phyloP scores from a whole-genome alignment of 2,888 invertebrate species.

The Perdita meconis region DNA sequence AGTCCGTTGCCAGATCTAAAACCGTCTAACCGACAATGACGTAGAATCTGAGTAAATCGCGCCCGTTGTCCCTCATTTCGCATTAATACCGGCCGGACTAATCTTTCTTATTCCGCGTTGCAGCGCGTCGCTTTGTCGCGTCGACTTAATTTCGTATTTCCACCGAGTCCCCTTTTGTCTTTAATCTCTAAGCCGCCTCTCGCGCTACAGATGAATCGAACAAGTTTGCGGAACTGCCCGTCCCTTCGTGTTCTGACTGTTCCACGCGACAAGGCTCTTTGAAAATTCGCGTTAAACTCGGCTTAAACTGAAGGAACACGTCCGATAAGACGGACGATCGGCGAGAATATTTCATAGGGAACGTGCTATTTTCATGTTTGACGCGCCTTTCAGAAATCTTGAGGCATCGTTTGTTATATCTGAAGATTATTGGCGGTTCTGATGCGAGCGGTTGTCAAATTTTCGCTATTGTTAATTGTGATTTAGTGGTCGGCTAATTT shows the following conservation, averaged over 20 bases:
- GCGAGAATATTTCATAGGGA: neutral
- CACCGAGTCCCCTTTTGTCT: constrained; percentile 31
- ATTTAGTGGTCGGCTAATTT: too few species aligned
- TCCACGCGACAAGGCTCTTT: too few species aligned
- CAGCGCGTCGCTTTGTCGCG: constrained; percentile 42
- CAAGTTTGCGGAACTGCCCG: neutral
- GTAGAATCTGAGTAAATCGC: constrained; percentile 79
- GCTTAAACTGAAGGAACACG: neutral
- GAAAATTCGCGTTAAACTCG: neutral
- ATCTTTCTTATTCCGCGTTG: constrained; percentile 47
- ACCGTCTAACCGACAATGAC: constrained; percentile 81
- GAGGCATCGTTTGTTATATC: too few species aligned
- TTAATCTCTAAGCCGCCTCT: constrained; percentile 1
- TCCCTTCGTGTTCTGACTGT: neutral
- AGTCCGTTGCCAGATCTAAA: constrained; percentile 81
- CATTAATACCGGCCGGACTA: constrained; percentile 50
- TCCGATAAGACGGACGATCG: neutral
- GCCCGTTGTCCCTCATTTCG: constrained; percentile 60
- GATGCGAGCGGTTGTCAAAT: too few species aligned
- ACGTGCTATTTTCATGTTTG: constrained; percentile 14
- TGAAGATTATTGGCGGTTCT: too few species aligned
- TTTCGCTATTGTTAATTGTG: too few species aligned
- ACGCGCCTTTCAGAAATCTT: too few species aligned
- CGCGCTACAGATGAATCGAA: neutral
- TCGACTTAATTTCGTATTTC: constrained; percentile 38